Percentiles rank a stretch among this genome's conserved stretches.
These are phyloP conservation scores for Dynastes tityus DNA, from an alignment of 2,888 invertebrate species.

Conservation along the genomic window DNA sequence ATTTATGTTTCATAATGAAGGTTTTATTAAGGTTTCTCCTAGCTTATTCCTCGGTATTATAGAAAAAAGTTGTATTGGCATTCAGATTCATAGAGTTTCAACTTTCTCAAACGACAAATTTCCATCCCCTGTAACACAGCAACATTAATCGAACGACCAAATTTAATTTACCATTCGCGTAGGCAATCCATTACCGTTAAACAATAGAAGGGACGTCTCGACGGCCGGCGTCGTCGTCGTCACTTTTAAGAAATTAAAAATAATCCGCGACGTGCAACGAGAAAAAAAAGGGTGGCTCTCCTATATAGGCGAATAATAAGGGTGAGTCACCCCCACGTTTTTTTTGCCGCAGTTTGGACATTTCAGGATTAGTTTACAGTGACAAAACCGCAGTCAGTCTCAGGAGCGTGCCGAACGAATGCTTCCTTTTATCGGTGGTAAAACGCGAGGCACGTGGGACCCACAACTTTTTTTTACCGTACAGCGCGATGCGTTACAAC, in stretches of 20 bases:
- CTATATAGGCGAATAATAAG: conserved; percentile 1
- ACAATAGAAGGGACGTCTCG: conserved; percentile 13
- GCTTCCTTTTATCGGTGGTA: conserved; percentile 26
- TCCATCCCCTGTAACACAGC: too few species aligned
- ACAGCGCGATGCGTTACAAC: not conserved
- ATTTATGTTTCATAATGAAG: too few species aligned
- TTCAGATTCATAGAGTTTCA: too few species aligned
- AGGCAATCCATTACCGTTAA: conserved; percentile 23
- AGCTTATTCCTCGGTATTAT: too few species aligned
- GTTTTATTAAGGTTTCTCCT: too few species aligned
- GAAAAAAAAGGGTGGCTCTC: conserved; percentile 7
- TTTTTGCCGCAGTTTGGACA: not conserved
- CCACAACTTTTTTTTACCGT: conserved; percentile 36
- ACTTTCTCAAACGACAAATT: too few species aligned
- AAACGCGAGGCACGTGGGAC: conserved; percentile 32
- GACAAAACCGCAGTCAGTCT: not conserved
- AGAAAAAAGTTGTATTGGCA: too few species aligned
- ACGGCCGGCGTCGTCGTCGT: conserved; percentile 4
- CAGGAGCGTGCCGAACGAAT: not conserved
- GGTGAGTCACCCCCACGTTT: conserved; percentile 27
- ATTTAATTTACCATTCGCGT: conserved; percentile 7
- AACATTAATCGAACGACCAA: not conserved
- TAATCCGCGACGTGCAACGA: conserved; percentile 23
- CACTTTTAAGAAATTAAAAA: conserved; percentile 44
- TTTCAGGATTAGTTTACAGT: conserved; percentile 27